Percentiles rank a stretch among this genome's conserved stretches.
These are phyloP conservation scores for Sinelater perroti DNA, from an alignment of 2,888 invertebrate genomes.

Conservation along the genomic window DNA sequence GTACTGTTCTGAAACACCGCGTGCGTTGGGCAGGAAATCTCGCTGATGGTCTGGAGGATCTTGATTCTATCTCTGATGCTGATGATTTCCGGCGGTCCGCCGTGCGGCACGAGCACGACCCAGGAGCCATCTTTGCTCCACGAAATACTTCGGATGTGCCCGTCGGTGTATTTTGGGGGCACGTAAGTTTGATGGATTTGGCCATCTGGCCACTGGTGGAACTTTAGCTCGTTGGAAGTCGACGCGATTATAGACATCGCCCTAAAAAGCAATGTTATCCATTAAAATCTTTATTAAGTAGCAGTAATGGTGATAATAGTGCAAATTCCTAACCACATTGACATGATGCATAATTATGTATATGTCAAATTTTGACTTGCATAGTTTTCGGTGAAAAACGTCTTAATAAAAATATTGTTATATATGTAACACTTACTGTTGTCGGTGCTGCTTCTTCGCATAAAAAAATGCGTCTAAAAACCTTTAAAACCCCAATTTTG, in stretches of 20 bases:
- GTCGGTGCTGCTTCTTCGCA: no score
- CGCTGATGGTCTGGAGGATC: conserved; percentile 52
- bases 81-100: conserved; percentile 55
- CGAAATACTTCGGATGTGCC: conserved; percentile 54
- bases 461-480: no score
- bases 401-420: no score
- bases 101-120: conserved; percentile 55
- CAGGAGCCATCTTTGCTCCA: conserved; percentile 59
- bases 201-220: conserved; percentile 66
- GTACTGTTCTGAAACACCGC: conserved; percentile 56
- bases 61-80: conserved; percentile 54
- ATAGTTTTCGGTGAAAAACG: no score
- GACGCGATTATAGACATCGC: conserved; percentile 59
- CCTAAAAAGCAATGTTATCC: no score
- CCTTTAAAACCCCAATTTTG: no score
- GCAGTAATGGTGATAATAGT: no score
- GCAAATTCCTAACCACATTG: no score
- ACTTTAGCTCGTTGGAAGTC: conserved; percentile 65
- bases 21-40: conserved; percentile 55
- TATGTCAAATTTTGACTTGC: no score
- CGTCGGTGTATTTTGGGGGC: conserved; percentile 48
- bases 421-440: no score
- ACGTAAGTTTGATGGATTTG: conserved; percentile 64
- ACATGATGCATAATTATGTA: no score
- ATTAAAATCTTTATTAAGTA: no score